phyloP scores from a whole-genome alignment of 2,113 vertebrate species.

The Chroicocephalus ridibundus region DNA sequence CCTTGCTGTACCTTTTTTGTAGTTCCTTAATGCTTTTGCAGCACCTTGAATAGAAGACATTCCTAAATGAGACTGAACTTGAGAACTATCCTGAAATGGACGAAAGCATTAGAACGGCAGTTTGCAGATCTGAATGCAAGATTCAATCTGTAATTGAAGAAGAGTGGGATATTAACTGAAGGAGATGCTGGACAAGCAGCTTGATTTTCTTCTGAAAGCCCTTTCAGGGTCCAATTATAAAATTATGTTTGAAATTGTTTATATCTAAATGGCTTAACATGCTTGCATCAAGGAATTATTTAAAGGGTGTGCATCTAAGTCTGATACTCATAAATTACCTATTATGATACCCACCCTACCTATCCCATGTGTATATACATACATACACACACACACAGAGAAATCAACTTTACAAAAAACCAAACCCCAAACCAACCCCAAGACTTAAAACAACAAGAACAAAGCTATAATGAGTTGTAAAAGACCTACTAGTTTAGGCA shows the following conservation, averaged over 20 bases:
- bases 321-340: background rate
- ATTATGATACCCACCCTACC: background rate
- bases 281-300: background rate
- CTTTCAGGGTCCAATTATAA: background rate
- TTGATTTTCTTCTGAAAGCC: background rate
- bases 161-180: background rate
- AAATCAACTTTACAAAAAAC: background rate
- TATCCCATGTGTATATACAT: background rate
- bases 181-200: background rate
- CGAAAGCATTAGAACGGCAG: background rate
- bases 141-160: background rate
- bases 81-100: background rate
- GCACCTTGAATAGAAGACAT: background rate
- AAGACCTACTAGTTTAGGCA: background rate
- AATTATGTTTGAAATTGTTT: background rate
- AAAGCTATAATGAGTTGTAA: background rate
- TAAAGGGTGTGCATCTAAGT: background rate
- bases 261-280: background rate
- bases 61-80: background rate
- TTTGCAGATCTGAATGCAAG: background rate
- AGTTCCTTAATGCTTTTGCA: background rate
- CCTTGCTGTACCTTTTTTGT: background rate
- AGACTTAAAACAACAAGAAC: background rate
- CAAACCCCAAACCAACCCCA: background rate
- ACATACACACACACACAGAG: background rate